These are phyloP conservation scores for Gymnoscopelus microlampas DNA, from an alignment of 2,797 vertebrate species.

Conservation along the genomic window DNA sequence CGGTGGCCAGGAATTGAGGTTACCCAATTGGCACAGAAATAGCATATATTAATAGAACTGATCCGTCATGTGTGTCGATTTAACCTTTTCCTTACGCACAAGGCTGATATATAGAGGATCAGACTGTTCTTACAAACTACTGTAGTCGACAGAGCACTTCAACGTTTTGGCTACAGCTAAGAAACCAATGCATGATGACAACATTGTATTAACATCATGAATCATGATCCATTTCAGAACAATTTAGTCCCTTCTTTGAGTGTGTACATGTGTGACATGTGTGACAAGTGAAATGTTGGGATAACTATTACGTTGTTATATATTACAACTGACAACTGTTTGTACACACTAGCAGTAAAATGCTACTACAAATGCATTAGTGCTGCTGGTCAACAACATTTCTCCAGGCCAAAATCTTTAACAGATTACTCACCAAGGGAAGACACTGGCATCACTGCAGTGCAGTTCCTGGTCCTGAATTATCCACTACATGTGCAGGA, in stretches of 20 bases:
- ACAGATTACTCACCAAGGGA: slow-evolving; percentile 80
- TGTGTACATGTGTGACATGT: background rate
- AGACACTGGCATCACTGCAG: slow-evolving; percentile 87
- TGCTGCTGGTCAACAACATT: background rate
- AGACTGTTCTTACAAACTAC: background rate
- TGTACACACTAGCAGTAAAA: background rate
- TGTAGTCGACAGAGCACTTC: background rate
- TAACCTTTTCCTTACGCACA: slow-evolving; percentile 37
- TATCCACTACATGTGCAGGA: slow-evolving; percentile 68
- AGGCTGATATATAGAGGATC: slow-evolving; percentile 23
- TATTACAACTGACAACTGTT: background rate
- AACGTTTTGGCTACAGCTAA: background rate
- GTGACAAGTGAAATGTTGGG: background rate
- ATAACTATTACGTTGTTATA: background rate
- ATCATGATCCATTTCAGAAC: background rate
- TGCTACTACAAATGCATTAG: background rate
- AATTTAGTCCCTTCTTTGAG: background rate
- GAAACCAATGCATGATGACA: background rate
- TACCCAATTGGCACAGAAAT: slow-evolving; percentile 19
- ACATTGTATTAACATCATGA: background rate
- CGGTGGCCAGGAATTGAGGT: slow-evolving; percentile 27
- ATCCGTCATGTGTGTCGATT: slow-evolving; percentile 39
- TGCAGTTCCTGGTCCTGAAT: slow-evolving; percentile 71
- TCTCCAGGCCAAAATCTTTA: background rate
- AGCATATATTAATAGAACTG: slow-evolving; percentile 47